A percentile compares a stretch with the other conserved stretches of the same genome.
Conservation (phyloP, 64 coral and sea anemone genomes). For the Hydrozoanthus tunicans region DNA sequence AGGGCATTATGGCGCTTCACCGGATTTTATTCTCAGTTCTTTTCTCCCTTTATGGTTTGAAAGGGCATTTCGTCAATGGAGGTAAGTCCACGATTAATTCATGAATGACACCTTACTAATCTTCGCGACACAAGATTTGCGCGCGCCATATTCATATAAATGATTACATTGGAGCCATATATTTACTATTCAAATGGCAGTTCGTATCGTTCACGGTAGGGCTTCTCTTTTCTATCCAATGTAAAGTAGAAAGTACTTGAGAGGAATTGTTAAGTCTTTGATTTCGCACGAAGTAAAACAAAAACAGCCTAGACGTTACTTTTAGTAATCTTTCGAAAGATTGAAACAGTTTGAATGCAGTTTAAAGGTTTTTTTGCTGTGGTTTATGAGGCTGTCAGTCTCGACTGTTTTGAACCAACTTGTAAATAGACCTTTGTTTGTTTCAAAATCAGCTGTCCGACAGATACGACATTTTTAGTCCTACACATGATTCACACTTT, state of each 20-base stretch:
- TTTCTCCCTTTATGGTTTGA: constrained; percentile 16
- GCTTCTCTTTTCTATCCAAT: background rate
- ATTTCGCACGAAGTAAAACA: background rate
- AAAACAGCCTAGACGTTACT: background rate
- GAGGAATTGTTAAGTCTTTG: background rate
- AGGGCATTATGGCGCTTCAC: constrained; percentile 4
- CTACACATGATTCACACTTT: background rate
- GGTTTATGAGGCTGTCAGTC: background rate
- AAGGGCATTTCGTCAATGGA: background rate
- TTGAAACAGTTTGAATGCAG: too few relatives aligned
- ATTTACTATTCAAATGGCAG: background rate
- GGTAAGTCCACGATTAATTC: background rate
- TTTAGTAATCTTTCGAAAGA: too few relatives aligned
- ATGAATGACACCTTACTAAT: background rate
- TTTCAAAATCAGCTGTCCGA: background rate
- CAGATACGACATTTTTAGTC: background rate
- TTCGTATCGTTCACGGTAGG: background rate
- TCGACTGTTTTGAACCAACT: background rate
- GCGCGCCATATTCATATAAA: constrained; percentile 31
- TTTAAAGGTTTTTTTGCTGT: too few relatives aligned
- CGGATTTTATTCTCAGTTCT: background rate
- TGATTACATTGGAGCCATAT: background rate
- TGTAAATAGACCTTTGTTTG: constrained; percentile 10
- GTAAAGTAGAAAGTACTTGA: background rate
- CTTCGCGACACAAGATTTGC: background rate